These are phyloP conservation scores for Holacanthella duospinosa DNA, from an alignment of 2,888 invertebrate species.

Conservation along the genomic window DNA sequence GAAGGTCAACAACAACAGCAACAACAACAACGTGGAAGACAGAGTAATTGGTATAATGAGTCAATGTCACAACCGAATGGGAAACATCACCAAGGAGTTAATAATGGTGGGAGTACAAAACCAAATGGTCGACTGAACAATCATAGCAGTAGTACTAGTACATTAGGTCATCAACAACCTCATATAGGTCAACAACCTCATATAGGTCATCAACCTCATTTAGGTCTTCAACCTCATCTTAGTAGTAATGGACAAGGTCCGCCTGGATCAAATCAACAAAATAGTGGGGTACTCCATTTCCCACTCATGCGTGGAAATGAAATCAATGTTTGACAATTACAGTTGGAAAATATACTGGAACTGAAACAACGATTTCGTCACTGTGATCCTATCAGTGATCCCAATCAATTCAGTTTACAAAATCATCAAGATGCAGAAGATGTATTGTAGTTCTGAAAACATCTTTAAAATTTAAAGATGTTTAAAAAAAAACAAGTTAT, in stretches of 20 bases:
- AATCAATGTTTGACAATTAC: constrained; percentile 35
- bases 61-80: neutral
- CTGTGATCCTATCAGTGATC: neutral
- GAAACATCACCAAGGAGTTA: neutral
- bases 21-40: neutral
- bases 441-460: no score
- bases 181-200: constrained; percentile 4
- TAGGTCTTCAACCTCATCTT: constrained; percentile 5
- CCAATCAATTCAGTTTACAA: neutral
- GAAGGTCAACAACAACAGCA: constrained; percentile 9
- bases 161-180: no score
- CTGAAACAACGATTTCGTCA: neutral
- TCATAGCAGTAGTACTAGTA: neutral
- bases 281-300: constrained; percentile 15
- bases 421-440: neutral
- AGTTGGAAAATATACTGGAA: constrained; percentile 8
- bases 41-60: neutral
- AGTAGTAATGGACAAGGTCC: constrained; percentile 4
- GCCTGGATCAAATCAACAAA: neutral
- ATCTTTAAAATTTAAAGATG: neutral
- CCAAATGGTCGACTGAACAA: constrained; percentile 2
- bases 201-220: no score
- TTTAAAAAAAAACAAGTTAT: neutral
- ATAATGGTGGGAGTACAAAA: neutral
- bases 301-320: constrained; percentile 33